Conservation (phyloP, 2,113 vertebrate genomes). For the Ictalurus furcatus region DNA sequence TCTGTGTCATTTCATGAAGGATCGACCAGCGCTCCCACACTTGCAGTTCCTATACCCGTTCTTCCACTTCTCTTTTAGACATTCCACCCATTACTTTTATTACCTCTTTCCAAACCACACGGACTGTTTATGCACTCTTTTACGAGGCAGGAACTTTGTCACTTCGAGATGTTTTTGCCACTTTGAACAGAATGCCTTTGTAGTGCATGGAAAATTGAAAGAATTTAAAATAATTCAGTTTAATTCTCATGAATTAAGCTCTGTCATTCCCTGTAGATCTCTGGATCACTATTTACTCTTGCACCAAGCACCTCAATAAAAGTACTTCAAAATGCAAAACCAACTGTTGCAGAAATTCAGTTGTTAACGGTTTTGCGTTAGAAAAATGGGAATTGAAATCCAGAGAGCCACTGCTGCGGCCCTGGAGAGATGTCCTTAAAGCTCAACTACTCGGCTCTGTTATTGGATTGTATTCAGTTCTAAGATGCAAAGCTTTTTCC, state of each 20-base stretch:
- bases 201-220: conserved; percentile 42
- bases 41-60: not conserved
- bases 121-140: conserved; percentile 33
- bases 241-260: conserved; percentile 17
- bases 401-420: not conserved
- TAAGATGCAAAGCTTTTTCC: not conserved
- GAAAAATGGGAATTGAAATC: not conserved
- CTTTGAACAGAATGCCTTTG: conserved; percentile 34
- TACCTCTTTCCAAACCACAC: conserved; percentile 15
- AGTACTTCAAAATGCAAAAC: conserved; percentile 21
- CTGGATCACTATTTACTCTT: conserved; percentile 40
- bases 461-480: not conserved
- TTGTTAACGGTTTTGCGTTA: not conserved
- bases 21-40: not conserved
- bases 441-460: not conserved
- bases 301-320: conserved; percentile 42
- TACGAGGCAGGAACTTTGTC: conserved; percentile 28
- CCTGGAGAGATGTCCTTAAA: not conserved
- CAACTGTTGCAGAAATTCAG: not conserved
- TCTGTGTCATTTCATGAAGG: not conserved
- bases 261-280: conserved; percentile 25
- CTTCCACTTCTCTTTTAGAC: not conserved
- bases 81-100: conserved; percentile 10
- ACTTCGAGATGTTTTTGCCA: conserved; percentile 21
- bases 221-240: not conserved